Evolutionary conservation across 2,797 vertebrate species (phyloP).

Genomic region (Nasua narica): DNA sequence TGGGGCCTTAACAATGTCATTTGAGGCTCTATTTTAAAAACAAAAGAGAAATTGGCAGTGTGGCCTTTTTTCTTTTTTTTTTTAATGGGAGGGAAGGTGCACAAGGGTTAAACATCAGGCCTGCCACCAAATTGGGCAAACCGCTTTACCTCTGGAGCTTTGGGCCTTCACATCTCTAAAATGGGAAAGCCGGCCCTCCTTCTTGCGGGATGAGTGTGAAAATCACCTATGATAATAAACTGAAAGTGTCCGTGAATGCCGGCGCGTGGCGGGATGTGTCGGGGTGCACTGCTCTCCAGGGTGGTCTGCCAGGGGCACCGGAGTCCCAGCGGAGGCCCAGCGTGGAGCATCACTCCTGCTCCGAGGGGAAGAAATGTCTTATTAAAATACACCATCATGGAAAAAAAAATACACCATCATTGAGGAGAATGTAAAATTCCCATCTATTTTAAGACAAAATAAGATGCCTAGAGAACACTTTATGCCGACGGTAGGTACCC

Average conservation of each 20-base stretch:
- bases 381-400: neutral
- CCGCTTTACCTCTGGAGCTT: neutral
- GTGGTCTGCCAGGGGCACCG: neutral
- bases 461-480: neutral
- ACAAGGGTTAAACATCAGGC: neutral
- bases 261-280: accelerated
- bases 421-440: neutral
- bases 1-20: neutral
- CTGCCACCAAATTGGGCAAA: neutral
- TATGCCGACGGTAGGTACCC: no score
- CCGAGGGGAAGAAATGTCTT: neutral
- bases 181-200: neutral
- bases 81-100: neutral
- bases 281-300: neutral
- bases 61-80: neutral
- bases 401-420: neutral
- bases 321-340: neutral
- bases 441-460: neutral
- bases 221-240: neutral
- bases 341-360: neutral
- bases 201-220: neutral
- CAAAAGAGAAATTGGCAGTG: neutral
- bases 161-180: neutral
- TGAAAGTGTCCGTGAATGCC: neutral
- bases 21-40: neutral